These are phyloP conservation scores for Drosophila histrio DNA, from an alignment of 2,888 invertebrate species.

Conservation along the genomic window DNA sequence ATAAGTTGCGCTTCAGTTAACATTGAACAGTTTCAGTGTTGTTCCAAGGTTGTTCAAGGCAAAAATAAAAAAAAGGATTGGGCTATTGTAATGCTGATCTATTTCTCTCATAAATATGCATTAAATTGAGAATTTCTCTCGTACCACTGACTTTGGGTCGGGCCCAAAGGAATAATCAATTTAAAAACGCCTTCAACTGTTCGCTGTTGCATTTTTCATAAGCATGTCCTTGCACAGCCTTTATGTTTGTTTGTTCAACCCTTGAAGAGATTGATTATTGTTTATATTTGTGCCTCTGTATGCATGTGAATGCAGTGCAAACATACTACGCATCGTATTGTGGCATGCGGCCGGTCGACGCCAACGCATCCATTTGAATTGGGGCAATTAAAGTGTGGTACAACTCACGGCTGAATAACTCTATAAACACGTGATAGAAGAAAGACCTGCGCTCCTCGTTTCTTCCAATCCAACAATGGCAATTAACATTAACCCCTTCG, in stretches of 20 bases:
- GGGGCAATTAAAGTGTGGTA: conserved; percentile 79
- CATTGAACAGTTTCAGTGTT: not conserved
- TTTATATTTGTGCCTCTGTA: conserved; percentile 70
- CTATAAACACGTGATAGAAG: conserved; percentile 67
- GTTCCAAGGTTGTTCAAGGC: not conserved
- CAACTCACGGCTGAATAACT: conserved; percentile 63
- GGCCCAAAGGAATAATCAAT: conserved; percentile 73
- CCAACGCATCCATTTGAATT: conserved; percentile 71
- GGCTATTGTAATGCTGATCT: conserved; percentile 55
- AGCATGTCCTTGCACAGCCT: conserved; percentile 70
- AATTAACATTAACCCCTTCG: conserved; percentile 73
- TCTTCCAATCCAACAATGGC: conserved; percentile 45
- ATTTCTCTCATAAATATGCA: conserved; percentile 74
- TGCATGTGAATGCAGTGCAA: conserved; percentile 70
- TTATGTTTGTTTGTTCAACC: conserved; percentile 78
- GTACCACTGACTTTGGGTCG: conserved; percentile 21
- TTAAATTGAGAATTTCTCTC: conserved; percentile 57
- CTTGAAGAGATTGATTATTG: conserved; percentile 82
- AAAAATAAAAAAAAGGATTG: not conserved
- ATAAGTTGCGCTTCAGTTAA: conserved; percentile 21
- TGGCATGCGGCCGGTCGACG: conserved; percentile 58
- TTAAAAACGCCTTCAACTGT: conserved; percentile 71
- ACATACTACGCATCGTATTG: conserved; percentile 64
- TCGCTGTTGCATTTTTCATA: conserved; percentile 60
- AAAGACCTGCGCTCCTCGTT: conserved; percentile 12